Conservation (phyloP, 1,140 invertebrate species). For the Tribolium castaneum region DNA sequence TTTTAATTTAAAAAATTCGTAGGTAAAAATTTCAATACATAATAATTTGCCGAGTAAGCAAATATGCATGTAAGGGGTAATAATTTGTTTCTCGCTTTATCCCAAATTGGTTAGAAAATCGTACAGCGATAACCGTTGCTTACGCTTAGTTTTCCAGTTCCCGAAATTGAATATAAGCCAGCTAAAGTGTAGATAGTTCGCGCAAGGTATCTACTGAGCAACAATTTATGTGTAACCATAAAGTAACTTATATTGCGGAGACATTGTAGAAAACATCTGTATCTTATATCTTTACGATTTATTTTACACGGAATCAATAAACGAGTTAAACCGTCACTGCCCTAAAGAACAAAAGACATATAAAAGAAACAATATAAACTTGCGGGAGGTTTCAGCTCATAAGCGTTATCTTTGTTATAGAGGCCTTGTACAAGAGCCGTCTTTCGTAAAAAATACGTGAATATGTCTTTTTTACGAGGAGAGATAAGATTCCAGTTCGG, state of each 20-base stretch:
- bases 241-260: slow-evolving; percentile 15
- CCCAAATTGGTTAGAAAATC: no score
- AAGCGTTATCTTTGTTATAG: slow-evolving; percentile 35
- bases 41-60: no score
- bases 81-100: no score
- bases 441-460: slow-evolving; percentile 25
- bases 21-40: no score
- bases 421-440: neutral
- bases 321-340: slow-evolving; percentile 23
- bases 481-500: slow-evolving; percentile 12
- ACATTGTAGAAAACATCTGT: slow-evolving; percentile 37
- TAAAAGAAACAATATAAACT: slow-evolving; percentile 39
- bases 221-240: slow-evolving; percentile 12
- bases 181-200: neutral
- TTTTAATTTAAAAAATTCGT: no score
- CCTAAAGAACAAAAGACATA: slow-evolving; percentile 34
- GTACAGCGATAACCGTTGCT: no score
- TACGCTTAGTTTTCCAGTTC: no score
- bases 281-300: slow-evolving; percentile 42
- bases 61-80: no score
- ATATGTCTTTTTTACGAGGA: slow-evolving; percentile 13
- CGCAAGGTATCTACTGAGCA: neutral
- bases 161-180: no score
- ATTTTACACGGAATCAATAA: slow-evolving; percentile 43
- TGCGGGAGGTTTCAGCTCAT: slow-evolving; percentile 8